Base-by-base conservation (phyloP, 2,113 vertebrate species). In the Sebastes schlegelii region DNA sequence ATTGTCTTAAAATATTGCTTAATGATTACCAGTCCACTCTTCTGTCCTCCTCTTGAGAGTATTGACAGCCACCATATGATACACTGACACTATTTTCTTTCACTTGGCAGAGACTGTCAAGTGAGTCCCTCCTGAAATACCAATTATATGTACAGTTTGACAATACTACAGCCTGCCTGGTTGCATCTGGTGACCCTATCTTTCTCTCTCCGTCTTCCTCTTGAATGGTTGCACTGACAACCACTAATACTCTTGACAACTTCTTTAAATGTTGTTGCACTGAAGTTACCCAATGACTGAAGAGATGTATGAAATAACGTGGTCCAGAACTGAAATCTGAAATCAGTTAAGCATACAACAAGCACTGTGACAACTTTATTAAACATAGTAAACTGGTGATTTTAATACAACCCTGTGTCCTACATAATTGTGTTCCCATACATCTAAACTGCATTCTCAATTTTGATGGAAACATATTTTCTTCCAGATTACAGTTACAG, bases 101-200 rank as follows among this genome's bases (percentile, higher is more conserved):
- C 46, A n/a, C 61, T 64, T 79, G 73, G 69, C 63, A 73, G 58
- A 64, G 57, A 40, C 43, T 88, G 87, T 82, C 86, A 86, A 43
- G 58, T 46, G 54, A 84, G 17, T 79, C 79, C 54, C 52, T 70
- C 66, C 84, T 84, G 74, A 88, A 90, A 85, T 67, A 86, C 86
- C 78, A 84, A 79, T 89, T 87, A 88, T 76, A 76, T 77, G 72
- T 52, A 26, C 19, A 68, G 49, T 74, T 49, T 86, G 82, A 87
- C 86, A 92, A 77, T 63, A 49, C 68, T 68, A 19, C 83, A 82
- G 51, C 75, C 60, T 48, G 67, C 64, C 76, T 66, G 26, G 77
- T 48, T 77, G 26, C 77, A 77, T 80, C 55, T 77, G 78, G 83
- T 78, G 83, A 61, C 63, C 64, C 65, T 43, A 16, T 46, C 66